A percentile compares a stretch with the other conserved stretches of the same genome.
phyloP scores from a whole-genome alignment of 1,140 invertebrate genomes.

The Lethocerus indicus region DNA sequence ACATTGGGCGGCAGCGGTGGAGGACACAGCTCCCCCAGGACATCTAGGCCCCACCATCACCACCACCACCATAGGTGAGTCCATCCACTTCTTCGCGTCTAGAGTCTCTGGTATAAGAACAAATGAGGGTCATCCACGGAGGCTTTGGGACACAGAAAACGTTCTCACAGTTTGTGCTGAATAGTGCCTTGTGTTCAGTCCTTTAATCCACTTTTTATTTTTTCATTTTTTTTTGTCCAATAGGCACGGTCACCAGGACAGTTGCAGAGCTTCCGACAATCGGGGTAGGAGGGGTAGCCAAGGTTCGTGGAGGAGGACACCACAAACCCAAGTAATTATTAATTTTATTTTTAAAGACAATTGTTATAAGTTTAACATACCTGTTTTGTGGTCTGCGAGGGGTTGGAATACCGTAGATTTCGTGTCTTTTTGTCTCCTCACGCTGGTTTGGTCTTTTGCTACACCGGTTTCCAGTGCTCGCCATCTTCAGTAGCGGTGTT shows the following conservation, averaged over 20 bases:
- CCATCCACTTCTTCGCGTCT: neutral
- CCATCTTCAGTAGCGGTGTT: too few species aligned
- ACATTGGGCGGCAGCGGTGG: too few species aligned
- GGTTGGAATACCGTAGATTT: too few species aligned
- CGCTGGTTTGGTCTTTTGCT: too few species aligned
- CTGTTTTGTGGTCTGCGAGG: too few species aligned
- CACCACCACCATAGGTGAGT: slow-evolving; percentile 27
- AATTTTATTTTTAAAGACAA: too few species aligned
- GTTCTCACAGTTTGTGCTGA: neutral
- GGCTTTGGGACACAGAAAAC: too few species aligned
- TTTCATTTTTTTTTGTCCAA: neutral
- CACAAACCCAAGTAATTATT: slow-evolving; percentile 14
- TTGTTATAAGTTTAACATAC: too few species aligned
- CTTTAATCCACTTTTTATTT: neutral
- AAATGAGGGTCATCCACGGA: slow-evolving; percentile 1
- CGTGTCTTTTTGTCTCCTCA: too few species aligned
- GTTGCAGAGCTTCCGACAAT: slow-evolving; percentile 8
- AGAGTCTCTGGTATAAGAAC: neutral
- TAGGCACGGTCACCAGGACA: slow-evolving; percentile 3
- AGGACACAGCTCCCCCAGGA: slow-evolving; percentile 25
- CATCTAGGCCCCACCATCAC: slow-evolving; percentile 27
- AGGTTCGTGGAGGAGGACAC: slow-evolving; percentile 14
- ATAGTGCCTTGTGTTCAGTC: neutral
- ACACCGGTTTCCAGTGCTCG: too few species aligned
- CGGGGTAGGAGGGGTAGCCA: slow-evolving; percentile 15